Percentiles rank a stretch among this genome's conserved stretches.
Evolutionary conservation across 2,113 vertebrate species (phyloP).

Genomic region (Microcebus murinus): DNA sequence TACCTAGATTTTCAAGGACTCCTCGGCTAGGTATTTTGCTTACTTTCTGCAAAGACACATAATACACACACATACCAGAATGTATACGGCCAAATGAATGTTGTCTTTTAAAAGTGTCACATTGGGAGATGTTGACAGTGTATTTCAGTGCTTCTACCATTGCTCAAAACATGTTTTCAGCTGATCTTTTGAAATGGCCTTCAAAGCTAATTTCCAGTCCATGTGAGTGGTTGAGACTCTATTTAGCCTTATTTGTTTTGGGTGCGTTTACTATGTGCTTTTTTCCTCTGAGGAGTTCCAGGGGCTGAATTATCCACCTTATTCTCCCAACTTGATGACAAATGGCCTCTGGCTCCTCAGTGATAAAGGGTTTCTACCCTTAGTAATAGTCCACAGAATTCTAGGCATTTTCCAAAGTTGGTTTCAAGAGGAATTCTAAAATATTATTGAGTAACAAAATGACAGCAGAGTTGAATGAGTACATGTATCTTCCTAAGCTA

Average conservation of each 20-base stretch:
- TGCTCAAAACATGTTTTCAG: neutral
- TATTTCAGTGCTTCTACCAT: neutral
- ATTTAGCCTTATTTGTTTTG: neutral
- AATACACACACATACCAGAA: neutral
- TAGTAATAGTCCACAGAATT: neutral
- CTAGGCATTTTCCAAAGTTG: neutral
- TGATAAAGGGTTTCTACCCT: neutral
- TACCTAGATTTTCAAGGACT: neutral
- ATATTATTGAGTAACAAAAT: neutral
- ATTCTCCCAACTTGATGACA: neutral
- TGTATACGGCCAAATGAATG: neutral
- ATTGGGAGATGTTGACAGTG: neutral
- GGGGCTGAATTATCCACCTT: neutral
- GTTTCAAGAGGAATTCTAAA: neutral
- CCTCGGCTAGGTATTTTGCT: neutral
- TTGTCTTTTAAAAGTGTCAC: neutral
- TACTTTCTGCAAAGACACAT: neutral
- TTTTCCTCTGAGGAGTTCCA: neutral
- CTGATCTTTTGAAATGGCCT: neutral
- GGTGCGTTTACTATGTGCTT: neutral
- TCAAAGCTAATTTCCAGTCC: neutral
- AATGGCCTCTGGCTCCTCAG: neutral
- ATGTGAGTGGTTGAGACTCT: neutral
- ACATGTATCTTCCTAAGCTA: neutral
- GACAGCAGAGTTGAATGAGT: neutral